Conservation (phyloP, 2,888 invertebrate species). For the Peribatodes rhomboidaria region DNA sequence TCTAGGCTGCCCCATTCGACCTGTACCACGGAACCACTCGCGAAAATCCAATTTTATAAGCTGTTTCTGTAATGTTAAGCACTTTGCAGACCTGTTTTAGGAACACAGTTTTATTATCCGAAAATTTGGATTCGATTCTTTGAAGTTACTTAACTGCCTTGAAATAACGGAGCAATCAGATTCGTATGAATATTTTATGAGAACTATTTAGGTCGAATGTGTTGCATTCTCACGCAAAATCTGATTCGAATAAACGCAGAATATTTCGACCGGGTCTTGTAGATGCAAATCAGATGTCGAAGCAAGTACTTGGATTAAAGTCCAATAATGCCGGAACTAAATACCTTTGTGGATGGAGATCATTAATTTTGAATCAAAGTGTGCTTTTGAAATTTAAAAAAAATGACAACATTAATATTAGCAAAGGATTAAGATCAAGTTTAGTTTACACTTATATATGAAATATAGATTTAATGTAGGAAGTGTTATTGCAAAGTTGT, state of each 20-base stretch:
- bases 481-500: background rate
- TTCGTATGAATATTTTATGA: slow-evolving; percentile 35
- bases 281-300: slow-evolving; percentile 31
- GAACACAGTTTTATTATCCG: background rate
- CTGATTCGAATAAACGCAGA: slow-evolving; percentile 16
- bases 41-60: slow-evolving; percentile 46
- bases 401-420: slow-evolving; percentile 12
- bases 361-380: slow-evolving; percentile 26
- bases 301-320: slow-evolving; percentile 18
- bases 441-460: background rate
- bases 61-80: slow-evolving; percentile 24
- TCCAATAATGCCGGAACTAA: slow-evolving; percentile 31
- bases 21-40: slow-evolving; percentile 51
- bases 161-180: slow-evolving; percentile 22
- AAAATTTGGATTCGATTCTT: slow-evolving; percentile 1
- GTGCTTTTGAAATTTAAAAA: slow-evolving; percentile 9
- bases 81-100: slow-evolving; percentile 7
- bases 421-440: slow-evolving; percentile 10
- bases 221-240: slow-evolving; percentile 30
- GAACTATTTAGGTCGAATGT: slow-evolving; percentile 29
- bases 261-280: slow-evolving; percentile 19
- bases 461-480: background rate
- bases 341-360: slow-evolving; percentile 19
- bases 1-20: slow-evolving; percentile 63
- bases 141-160: background rate